These are phyloP conservation scores for Mamestra brassicae DNA, from an alignment of 2,888 invertebrate genomes.

Conservation along the genomic window DNA sequence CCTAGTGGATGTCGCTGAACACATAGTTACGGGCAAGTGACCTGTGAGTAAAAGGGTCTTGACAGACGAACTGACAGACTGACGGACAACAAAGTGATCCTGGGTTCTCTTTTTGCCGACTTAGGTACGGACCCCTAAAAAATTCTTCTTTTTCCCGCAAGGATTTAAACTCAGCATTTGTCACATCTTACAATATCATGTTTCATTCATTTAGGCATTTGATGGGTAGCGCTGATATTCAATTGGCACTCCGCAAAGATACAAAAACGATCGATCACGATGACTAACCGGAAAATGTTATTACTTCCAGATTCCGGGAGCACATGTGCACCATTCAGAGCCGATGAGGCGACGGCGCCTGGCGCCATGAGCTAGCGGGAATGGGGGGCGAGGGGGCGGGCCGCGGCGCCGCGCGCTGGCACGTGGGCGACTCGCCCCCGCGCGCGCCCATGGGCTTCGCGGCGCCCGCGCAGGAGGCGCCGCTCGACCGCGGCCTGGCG, in stretches of 20 bases:
- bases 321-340: conserved; percentile 77
- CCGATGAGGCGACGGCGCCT: conserved; percentile 81
- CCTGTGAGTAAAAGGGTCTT: too few species aligned
- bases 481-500: conserved; percentile 89
- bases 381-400: conserved; percentile 92
- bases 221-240: background rate
- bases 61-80: too few species aligned
- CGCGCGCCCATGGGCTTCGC: conserved; percentile 91
- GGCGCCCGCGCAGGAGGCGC: conserved; percentile 91
- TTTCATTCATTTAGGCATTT: background rate
- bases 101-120: too few species aligned
- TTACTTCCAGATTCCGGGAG: conserved; percentile 52
- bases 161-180: background rate
- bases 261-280: background rate
- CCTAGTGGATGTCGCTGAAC: background rate
- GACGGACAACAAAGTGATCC: too few species aligned
- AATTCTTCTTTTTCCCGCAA: background rate
- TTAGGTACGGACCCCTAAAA: too few species aligned
- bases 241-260: background rate
- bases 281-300: background rate
- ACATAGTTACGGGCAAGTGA: background rate
- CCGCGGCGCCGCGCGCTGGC: conserved; percentile 92
- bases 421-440: conserved; percentile 92
- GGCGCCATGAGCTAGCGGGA: conserved; percentile 89
- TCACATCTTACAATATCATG: background rate